Evolutionary conservation across 2,888 invertebrate species (phyloP).

Genomic region (Sclerodermus sp.): DNA sequence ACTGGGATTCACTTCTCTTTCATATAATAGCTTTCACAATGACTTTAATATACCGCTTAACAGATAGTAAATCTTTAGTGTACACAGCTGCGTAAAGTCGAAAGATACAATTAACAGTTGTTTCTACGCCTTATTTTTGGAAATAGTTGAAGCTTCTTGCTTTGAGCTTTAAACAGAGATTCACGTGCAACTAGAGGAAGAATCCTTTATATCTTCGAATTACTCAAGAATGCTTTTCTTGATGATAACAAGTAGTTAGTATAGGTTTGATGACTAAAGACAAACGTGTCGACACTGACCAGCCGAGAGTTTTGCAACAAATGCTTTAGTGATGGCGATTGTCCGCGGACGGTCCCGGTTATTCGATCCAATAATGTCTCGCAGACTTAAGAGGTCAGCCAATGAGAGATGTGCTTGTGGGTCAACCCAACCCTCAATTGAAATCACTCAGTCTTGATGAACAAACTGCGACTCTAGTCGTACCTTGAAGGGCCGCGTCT

Average conservation of each 20-base stretch:
- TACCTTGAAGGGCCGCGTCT: slow-evolving; percentile 20
- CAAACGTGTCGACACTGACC: slow-evolving; percentile 16
- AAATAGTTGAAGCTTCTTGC: no score
- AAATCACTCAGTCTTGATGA: slow-evolving; percentile 43
- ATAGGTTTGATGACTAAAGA: no score
- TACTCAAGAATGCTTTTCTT: no score
- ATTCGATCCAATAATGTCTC: slow-evolving; percentile 35
- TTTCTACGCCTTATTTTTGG: no score
- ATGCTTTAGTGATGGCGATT: slow-evolving; percentile 23
- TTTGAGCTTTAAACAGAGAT: not conserved
- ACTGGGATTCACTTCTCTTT: no score
- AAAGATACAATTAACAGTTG: no score
- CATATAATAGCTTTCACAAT: not conserved
- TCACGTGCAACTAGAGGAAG: not conserved
- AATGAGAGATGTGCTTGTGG: slow-evolving; percentile 38
- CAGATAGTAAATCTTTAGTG: not conserved
- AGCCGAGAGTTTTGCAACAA: slow-evolving; percentile 23
- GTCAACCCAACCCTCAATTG: slow-evolving; percentile 46
- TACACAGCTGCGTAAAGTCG: not conserved
- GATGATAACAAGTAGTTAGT: no score
- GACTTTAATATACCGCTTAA: not conserved
- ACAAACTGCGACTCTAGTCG: slow-evolving; percentile 28
- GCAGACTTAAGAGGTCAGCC: slow-evolving; percentile 49
- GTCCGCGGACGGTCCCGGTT: slow-evolving; percentile 26
- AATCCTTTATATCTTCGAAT: no score